A percentile compares a stretch with the other conserved stretches of the same genome.
phyloP scores from a whole-genome alignment of 2,113 vertebrate genomes.

The Phycodurus eques region DNA sequence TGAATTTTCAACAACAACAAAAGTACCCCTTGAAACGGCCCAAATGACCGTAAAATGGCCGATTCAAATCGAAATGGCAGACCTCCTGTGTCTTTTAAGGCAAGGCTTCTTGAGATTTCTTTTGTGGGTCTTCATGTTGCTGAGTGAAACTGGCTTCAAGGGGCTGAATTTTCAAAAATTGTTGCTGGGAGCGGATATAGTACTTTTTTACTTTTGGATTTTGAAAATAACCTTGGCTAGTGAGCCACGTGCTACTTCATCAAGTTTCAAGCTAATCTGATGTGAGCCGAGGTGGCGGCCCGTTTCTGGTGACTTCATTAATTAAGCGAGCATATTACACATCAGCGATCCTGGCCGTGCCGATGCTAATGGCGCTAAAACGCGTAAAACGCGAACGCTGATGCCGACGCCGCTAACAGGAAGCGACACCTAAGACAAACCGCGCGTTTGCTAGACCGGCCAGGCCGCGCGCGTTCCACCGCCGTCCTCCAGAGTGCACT shows the following conservation, averaged over 20 bases:
- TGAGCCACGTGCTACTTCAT: background rate
- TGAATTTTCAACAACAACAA: no score
- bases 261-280: background rate
- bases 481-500: slow-evolving; percentile 55
- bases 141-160: background rate
- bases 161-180: background rate
- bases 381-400: slow-evolving; percentile 18
- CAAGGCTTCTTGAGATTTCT: no score
- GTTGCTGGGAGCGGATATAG: background rate
- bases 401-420: slow-evolving; percentile 52
- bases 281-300: background rate
- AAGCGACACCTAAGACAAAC: slow-evolving; percentile 61
- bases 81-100: no score
- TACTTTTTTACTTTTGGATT: no score
- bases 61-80: no score
- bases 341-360: slow-evolving; percentile 4
- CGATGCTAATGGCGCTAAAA: background rate
- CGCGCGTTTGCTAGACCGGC: slow-evolving; percentile 27
- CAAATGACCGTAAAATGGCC: no score
- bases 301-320: background rate
- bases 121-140: no score
- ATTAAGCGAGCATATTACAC: background rate
- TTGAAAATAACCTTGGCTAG: background rate
- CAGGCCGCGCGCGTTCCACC: slow-evolving; percentile 34
- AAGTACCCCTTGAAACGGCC: no score